phyloP scores from a whole-genome alignment of 2,888 invertebrate species.

The Brenthis daphne region DNA sequence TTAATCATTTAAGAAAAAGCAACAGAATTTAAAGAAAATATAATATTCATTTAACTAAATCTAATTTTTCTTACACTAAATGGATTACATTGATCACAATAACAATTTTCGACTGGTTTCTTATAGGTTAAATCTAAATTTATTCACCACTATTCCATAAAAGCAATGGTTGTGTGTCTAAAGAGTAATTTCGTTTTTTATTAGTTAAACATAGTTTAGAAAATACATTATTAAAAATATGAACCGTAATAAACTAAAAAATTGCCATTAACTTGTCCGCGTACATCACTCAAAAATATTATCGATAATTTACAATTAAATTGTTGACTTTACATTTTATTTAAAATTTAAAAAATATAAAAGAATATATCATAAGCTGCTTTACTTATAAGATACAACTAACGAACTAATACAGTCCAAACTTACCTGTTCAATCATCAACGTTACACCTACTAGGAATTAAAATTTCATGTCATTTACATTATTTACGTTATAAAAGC shows the following conservation, averaged over 20 bases:
- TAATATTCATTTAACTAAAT: slow-evolving; percentile 22
- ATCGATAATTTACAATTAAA: slow-evolving; percentile 4
- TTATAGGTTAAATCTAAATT: slow-evolving; percentile 1
- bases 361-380: slow-evolving; percentile 17
- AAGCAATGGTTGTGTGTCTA: too few species aligned
- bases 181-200: too few species aligned
- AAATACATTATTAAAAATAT: neutral
- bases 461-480: slow-evolving; percentile 30
- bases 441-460: slow-evolving; percentile 35
- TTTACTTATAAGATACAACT: slow-evolving; percentile 26
- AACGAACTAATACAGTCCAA: slow-evolving; percentile 32
- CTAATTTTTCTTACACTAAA: slow-evolving; percentile 18
- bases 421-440: slow-evolving; percentile 14
- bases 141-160: too few species aligned
- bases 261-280: slow-evolving; percentile 7
- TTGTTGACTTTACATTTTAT: neutral
- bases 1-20: slow-evolving; percentile 22
- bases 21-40: slow-evolving; percentile 14
- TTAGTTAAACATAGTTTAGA: too few species aligned
- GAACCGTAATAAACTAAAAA: slow-evolving; percentile 6
- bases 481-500: slow-evolving; percentile 16
- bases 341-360: neutral
- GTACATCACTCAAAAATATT: slow-evolving; percentile 6
- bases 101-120: slow-evolving; percentile 20
- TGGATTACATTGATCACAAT: slow-evolving; percentile 36